These are phyloP conservation scores for Sceliomorpha sp. DNA, from an alignment of 2,888 invertebrate genomes.

Conservation along the genomic window DNA sequence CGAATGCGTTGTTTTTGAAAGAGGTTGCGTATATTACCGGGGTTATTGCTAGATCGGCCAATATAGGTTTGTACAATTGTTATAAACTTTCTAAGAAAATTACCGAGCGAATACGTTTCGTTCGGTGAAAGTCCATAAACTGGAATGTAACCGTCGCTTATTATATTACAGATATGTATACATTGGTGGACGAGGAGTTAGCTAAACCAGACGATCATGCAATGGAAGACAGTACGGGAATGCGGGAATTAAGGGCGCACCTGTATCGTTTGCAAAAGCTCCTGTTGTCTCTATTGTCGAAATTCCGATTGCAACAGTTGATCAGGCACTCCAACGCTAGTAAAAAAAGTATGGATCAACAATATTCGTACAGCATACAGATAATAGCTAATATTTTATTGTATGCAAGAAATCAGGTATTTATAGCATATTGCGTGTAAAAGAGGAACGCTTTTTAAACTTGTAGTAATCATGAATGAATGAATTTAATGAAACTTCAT, in stretches of 20 bases:
- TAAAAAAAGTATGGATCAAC: slow-evolving; percentile 63
- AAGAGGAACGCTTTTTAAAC: too few species aligned
- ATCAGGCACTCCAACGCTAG: slow-evolving; percentile 50
- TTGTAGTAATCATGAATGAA: too few species aligned
- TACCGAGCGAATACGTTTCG: not conserved
- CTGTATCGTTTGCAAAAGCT: slow-evolving; percentile 87
- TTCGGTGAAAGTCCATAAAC: too few species aligned
- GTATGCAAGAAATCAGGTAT: slow-evolving; percentile 85
- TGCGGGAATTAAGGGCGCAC: slow-evolving; percentile 81
- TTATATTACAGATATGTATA: slow-evolving; percentile 75
- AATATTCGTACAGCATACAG: slow-evolving; percentile 79
- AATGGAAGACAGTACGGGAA: slow-evolving; percentile 69
- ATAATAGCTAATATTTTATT: slow-evolving; percentile 87
- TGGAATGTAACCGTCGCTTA: too few species aligned
- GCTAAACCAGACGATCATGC: slow-evolving; percentile 61
- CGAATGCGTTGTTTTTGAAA: slow-evolving; percentile 85
- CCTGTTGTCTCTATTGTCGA: slow-evolving; percentile 87
- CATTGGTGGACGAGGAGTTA: slow-evolving; percentile 74
- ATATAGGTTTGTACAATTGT: slow-evolving; percentile 79
- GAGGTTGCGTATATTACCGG: slow-evolving; percentile 90
- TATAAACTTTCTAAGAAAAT: too few species aligned
- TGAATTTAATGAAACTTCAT: not conserved
- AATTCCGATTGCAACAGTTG: slow-evolving; percentile 82
- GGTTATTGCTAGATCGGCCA: slow-evolving; percentile 86
- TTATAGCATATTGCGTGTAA: too few species aligned